Evolutionary conservation across 2,888 invertebrate species (phyloP).

Genomic region (Nomada fabriciana): DNA sequence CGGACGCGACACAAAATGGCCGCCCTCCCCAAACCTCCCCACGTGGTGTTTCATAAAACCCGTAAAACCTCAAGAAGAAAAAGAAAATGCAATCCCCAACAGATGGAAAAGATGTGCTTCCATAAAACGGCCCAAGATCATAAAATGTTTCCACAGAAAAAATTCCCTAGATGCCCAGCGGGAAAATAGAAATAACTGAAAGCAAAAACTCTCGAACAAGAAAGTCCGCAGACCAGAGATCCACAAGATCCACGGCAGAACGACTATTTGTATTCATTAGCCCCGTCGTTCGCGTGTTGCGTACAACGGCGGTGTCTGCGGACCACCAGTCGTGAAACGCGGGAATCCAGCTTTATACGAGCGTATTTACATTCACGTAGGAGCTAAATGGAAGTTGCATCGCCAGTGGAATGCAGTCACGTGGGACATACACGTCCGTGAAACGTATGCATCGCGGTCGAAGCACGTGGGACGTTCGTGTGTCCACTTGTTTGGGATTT

Average conservation of each 20-base stretch:
- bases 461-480: conserved; percentile 65
- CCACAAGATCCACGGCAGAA: not conserved
- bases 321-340: conserved; percentile 44
- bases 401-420: conserved; percentile 61
- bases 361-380: conserved; percentile 60
- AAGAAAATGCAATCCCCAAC: no score
- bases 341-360: conserved; percentile 31
- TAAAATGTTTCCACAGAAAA: no score
- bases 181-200: no score
- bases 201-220: not conserved
- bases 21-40: no score
- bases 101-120: no score
- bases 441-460: conserved; percentile 70
- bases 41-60: no score
- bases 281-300: not conserved
- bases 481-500: conserved; percentile 59
- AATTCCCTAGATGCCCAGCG: no score
- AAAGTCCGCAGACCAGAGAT: not conserved
- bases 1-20: no score
- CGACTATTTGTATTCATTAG: conserved; percentile 36
- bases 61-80: no score
- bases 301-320: not conserved
- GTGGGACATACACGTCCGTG: conserved; percentile 63
- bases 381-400: conserved; percentile 52
- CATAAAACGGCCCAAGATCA: no score